Evolutionary conservation across 1,140 invertebrate genomes (phyloP).

Genomic region (Notospermus geniculatus): DNA sequence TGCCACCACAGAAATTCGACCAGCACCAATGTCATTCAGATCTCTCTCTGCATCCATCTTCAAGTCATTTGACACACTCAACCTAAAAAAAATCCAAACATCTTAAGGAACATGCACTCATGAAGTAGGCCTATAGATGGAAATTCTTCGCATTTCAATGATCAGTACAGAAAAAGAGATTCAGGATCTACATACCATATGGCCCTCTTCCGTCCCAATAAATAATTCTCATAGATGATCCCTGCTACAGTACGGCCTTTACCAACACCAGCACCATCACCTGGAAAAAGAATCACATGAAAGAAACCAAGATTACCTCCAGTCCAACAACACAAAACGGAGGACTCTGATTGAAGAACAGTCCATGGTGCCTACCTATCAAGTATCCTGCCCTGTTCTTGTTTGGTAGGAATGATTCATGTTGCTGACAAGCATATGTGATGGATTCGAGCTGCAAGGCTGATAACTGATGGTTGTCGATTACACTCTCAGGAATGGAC

Average conservation of each 20-base stretch:
- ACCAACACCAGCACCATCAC: constrained; percentile 98
- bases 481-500: constrained; percentile 79
- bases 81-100: constrained; percentile 50
- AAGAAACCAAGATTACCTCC: not conserved
- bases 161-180: no score
- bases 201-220: constrained; percentile 87
- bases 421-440: constrained; percentile 92
- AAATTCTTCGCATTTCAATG: no score
- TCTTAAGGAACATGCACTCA: constrained; percentile 3
- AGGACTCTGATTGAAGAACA: not conserved
- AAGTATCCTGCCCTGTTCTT: constrained; percentile 92
- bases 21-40: constrained; percentile 90
- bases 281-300: constrained; percentile 54
- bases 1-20: constrained; percentile 82
- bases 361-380: constrained; percentile 64
- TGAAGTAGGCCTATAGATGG: no score
- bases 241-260: constrained; percentile 98
- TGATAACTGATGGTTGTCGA: constrained; percentile 83
- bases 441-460: constrained; percentile 96
- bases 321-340: not conserved
- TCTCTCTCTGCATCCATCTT: constrained; percentile 98
- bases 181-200: constrained; percentile 68
- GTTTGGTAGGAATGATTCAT: constrained; percentile 87
- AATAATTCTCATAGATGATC: constrained; percentile 97
- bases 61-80: constrained; percentile 97